Conservation (phyloP, 2,888 invertebrate genomes). For the Sphaerophoria taeniata region DNA sequence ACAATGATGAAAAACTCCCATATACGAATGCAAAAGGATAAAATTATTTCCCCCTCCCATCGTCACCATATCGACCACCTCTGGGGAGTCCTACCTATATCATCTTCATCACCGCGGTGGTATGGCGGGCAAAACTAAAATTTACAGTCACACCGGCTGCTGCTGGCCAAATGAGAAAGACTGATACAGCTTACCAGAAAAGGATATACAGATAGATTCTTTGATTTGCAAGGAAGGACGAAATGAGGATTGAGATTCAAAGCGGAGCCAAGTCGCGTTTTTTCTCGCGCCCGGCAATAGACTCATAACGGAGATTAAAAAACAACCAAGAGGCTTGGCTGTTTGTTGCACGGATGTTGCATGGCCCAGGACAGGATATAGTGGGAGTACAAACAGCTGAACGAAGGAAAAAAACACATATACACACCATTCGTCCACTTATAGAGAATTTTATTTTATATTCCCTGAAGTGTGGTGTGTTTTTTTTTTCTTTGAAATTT, state of each 20-base stretch:
- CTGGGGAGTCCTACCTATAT: slow-evolving; percentile 12
- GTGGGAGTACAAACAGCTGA: slow-evolving; percentile 50
- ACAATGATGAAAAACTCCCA: slow-evolving; percentile 62
- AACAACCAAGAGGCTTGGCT: slow-evolving; percentile 27
- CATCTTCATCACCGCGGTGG: not conserved
- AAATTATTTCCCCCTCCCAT: slow-evolving; percentile 49
- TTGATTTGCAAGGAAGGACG: slow-evolving; percentile 57
- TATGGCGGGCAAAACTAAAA: slow-evolving; percentile 40
- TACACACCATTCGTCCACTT: slow-evolving; percentile 67
- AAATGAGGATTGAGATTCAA: slow-evolving; percentile 28
- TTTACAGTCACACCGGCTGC: slow-evolving; percentile 27
- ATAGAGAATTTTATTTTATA: slow-evolving; percentile 69
- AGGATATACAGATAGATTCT: slow-evolving; percentile 16
- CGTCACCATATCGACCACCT: slow-evolving; percentile 12
- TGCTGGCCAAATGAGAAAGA: slow-evolving; percentile 11
- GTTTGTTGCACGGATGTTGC: slow-evolving; percentile 40
- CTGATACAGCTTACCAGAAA: slow-evolving; percentile 7
- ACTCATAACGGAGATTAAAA: slow-evolving; percentile 66
- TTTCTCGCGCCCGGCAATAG: slow-evolving; percentile 58
- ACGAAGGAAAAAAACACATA: slow-evolving; percentile 23
- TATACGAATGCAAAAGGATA: slow-evolving; percentile 64
- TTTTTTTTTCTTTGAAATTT: slow-evolving; percentile 40
- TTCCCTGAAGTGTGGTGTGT: slow-evolving; percentile 70
- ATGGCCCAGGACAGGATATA: slow-evolving; percentile 12
- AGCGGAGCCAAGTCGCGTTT: slow-evolving; percentile 36